Percentiles rank a stretch among this genome's conserved stretches.
Conservation (phyloP, 30 jellyfish, hydroid and myxozoan genomes). For the Morbakka virulenta region DNA sequence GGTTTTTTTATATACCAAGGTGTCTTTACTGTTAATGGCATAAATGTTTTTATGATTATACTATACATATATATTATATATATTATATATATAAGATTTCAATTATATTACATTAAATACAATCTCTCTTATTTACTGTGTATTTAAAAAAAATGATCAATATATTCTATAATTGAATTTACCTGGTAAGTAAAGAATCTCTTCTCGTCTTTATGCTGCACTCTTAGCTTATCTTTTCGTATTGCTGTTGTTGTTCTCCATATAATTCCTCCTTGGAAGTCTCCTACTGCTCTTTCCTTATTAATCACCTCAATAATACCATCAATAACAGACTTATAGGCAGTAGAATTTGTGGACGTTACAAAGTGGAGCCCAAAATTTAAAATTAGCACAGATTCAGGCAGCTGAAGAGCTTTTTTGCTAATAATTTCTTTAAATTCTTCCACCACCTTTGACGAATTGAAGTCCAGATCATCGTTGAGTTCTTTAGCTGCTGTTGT, state of each 20-base stretch:
- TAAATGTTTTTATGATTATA: no score
- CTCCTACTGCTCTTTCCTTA: not conserved
- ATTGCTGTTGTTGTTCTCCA: conserved; percentile 81
- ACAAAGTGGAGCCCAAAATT: conserved; percentile 71
- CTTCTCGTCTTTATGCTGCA: conserved; percentile 35
- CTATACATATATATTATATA: no score
- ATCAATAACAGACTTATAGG: conserved; percentile 23
- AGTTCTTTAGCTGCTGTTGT: conserved; percentile 64
- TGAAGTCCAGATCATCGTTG: conserved; percentile 58
- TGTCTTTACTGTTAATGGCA: no score
- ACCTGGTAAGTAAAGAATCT: conserved; percentile 74
- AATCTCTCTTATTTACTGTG: no score
- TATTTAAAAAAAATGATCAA: no score
- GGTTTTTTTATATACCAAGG: no score
- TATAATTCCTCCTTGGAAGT: conserved; percentile 17
- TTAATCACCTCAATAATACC: conserved; percentile 15
- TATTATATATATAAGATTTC: no score
- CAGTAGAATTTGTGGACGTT: conserved; percentile 39
- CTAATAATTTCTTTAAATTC: conserved; percentile 23
- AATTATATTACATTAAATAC: no score
- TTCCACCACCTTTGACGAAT: conserved; percentile 17
- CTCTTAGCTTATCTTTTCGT: conserved; percentile 45
- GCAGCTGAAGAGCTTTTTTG: not conserved
- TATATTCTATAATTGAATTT: no score
- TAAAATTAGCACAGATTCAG: conserved; percentile 30